Evolutionary conservation across 1,140 invertebrate genomes (phyloP).

Genomic region (Oryzaephilus surinamensis): DNA sequence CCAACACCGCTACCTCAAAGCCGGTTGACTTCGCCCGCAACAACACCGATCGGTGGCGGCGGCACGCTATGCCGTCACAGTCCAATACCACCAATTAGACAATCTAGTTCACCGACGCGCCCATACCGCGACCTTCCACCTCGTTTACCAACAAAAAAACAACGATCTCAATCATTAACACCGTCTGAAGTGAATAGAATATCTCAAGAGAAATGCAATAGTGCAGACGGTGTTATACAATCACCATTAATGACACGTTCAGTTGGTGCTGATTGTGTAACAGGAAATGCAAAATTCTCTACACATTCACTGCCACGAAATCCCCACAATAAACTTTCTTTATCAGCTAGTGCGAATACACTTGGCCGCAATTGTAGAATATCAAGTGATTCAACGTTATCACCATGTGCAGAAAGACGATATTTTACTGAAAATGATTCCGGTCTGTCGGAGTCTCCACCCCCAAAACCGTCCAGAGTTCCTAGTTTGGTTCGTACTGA

Average conservation of each 20-base stretch:
- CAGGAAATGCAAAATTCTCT: slow-evolving; percentile 39
- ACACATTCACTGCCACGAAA: slow-evolving; percentile 46
- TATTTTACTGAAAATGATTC: slow-evolving; percentile 25
- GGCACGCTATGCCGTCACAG: slow-evolving; percentile 13
- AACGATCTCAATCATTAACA: slow-evolving; percentile 55
- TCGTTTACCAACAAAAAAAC: slow-evolving; percentile 54
- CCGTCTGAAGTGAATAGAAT: slow-evolving; percentile 42
- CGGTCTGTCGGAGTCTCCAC: slow-evolving; percentile 41
- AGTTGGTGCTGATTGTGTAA: slow-evolving; percentile 28
- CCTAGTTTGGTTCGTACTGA: slow-evolving; percentile 39
- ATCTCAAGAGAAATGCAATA: slow-evolving; percentile 46
- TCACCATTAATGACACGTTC: slow-evolving; percentile 33
- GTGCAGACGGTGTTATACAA: slow-evolving; percentile 51
- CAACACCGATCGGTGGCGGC: slow-evolving; percentile 24
- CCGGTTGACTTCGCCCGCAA: slow-evolving; percentile 29
- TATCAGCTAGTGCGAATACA: slow-evolving; percentile 30
- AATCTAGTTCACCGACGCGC: slow-evolving; percentile 42
- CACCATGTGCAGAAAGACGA: slow-evolving; percentile 37
- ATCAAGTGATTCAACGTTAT: slow-evolving; percentile 47
- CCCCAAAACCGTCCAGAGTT: slow-evolving; percentile 60
- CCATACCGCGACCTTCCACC: slow-evolving; percentile 46
- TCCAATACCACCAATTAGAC: slow-evolving; percentile 32
- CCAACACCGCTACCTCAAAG: slow-evolving; percentile 27
- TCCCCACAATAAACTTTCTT: slow-evolving; percentile 27
- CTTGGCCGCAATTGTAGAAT: slow-evolving; percentile 37